Percentiles rank a stretch among this genome's conserved stretches.
phyloP scores from a whole-genome alignment of 92 coral and sea anemone species.

The Plumapathes pennacea region DNA sequence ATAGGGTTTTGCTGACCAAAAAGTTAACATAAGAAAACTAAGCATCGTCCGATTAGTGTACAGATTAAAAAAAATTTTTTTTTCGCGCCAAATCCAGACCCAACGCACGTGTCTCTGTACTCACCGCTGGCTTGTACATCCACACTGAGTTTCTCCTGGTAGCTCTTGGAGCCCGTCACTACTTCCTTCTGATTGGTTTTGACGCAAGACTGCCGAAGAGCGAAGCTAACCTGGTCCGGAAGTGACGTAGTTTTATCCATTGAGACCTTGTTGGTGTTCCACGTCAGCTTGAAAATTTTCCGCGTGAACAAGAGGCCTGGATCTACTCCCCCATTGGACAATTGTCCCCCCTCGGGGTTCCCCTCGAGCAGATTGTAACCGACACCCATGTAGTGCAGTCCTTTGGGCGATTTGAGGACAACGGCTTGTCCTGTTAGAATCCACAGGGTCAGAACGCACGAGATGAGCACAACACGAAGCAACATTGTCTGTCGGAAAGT shows the following conservation, averaged over 20 bases:
- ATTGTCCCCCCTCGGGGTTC: conserved; percentile 54
- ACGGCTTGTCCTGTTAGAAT: too few species aligned
- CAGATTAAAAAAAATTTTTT: too few species aligned
- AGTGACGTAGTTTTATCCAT: background rate
- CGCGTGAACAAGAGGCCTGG: conserved; percentile 48
- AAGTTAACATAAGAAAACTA: too few species aligned
- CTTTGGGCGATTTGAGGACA: too few species aligned
- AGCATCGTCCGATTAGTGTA: too few species aligned
- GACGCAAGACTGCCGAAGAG: background rate
- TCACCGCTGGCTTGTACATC: conserved; percentile 1
- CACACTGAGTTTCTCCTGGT: background rate
- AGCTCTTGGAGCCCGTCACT: background rate
- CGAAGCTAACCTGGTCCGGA: background rate
- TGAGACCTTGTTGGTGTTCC: conserved; percentile 1
- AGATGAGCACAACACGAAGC: too few species aligned
- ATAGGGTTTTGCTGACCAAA: too few species aligned
- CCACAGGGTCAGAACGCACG: too few species aligned
- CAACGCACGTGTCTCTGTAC: too few species aligned
- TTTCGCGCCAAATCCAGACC: too few species aligned
- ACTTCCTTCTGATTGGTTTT: background rate
- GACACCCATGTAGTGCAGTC: conserved; percentile 51
- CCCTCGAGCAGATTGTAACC: conserved; percentile 60
- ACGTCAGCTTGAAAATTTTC: conserved; percentile 41
- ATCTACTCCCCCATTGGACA: conserved; percentile 51
- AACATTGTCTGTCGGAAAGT: too few species aligned